These are phyloP conservation scores for Spinus olivaceus DNA, from an alignment of 2,797 vertebrate species.

Conservation along the genomic window DNA sequence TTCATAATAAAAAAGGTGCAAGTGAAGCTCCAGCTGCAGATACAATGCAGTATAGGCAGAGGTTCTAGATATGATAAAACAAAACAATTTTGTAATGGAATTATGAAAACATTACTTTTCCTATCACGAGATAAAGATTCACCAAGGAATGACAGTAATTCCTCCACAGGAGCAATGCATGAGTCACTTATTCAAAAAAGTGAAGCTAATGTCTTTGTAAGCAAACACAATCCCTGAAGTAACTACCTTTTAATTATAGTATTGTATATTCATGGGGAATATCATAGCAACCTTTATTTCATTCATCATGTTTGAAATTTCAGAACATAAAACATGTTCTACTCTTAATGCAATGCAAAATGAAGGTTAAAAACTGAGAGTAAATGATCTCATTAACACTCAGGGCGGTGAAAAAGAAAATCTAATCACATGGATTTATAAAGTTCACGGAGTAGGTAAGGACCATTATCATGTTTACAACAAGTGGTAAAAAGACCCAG, in stretches of 20 bases:
- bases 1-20: not conserved
- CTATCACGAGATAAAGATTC: not conserved
- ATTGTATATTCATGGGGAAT: not conserved
- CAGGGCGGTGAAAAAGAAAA: not conserved
- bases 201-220: not conserved
- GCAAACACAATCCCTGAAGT: constrained; percentile 3
- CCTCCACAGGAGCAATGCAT: not conserved
- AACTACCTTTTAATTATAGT: constrained; percentile 16
- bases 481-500: not conserved
- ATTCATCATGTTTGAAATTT: not conserved
- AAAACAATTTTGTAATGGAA: not conserved
- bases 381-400: not conserved
- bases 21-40: not conserved
- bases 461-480: not conserved
- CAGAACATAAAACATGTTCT: not conserved
- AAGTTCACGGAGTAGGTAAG: not conserved
- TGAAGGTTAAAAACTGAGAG: not conserved
- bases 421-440: not conserved
- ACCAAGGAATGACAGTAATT: not conserved
- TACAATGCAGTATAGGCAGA: not conserved
- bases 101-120: constrained; percentile 15
- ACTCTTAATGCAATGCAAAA: not conserved
- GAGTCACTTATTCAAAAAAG: constrained; percentile 22
- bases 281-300: constrained; percentile 6
- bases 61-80: not conserved